Base-by-base conservation (phyloP, 2,888 invertebrate species). In the Drosophila rubida region DNA sequence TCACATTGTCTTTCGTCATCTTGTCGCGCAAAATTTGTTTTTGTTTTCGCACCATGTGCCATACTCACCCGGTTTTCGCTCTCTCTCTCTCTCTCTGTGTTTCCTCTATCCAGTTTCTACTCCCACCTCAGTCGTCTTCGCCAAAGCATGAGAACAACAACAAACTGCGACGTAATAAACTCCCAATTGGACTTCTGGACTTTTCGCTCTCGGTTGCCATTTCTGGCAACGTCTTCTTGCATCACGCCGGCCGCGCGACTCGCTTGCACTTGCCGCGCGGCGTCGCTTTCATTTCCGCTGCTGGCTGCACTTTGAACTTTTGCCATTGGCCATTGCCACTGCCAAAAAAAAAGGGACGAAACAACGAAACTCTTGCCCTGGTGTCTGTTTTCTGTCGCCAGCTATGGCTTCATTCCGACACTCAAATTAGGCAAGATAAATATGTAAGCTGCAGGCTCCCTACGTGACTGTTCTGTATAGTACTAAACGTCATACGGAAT, bases 1-100 rank as follows among this genome's bases (percentile, higher is more conserved):
- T 68, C 51, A 64, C 69, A 66, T 42, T 49, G 51, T 76, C 67
- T 63, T 82, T 81, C 80, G 76, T 44, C 61, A 42, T 54, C 57
- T 69, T 46, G 57, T 44, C 48, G 46, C 22, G 44, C 11, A 1
- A 6, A 39, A 16, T 64, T 60, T 72, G 65, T 57, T 72, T 55
- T 57, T 63, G 70, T 65, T 57, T 65, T 72, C 37, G 39, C 42
- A 23, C 48, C 57, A 55, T 54, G 70, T 57, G 58, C 65, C 51
- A 39, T 71, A 19, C 66, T 65, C 72, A 65, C 53, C 67, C 61
- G 53, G 71, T 73, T 73, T 67, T 19, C 23, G 23, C 45, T 11
- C 49, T 19, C 42, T 11, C 44, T 35, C 30, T 30, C 8, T 27
- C 9, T 27, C 3, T n/a, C n/a, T n/a, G n/a, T n/a, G n/a, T n/a